phyloP scores from a whole-genome alignment of 2,888 invertebrate species.

The Apamea sordens region DNA sequence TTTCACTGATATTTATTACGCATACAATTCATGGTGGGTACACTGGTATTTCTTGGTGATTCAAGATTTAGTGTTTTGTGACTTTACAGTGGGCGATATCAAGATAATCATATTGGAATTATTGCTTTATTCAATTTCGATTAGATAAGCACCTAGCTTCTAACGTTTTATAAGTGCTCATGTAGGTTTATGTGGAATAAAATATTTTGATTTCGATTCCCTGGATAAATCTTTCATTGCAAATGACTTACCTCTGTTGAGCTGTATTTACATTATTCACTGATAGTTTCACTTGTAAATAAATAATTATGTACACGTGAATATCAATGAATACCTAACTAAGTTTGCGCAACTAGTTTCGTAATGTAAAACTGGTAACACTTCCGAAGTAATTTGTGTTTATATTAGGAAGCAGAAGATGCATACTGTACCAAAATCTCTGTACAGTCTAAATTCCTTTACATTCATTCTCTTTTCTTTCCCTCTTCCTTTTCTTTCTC shows the following conservation, averaged over 20 bases:
- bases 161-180: neutral
- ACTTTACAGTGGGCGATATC: slow-evolving; percentile 63
- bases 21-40: slow-evolving; percentile 79
- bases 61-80: slow-evolving; percentile 57
- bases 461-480: too few relatives aligned
- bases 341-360: too few relatives aligned
- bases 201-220: neutral
- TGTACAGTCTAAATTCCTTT: neutral
- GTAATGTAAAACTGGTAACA: neutral
- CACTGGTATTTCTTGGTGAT: slow-evolving; percentile 70
- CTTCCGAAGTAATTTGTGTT: neutral
- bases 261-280: too few relatives aligned
- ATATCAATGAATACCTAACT: too few relatives aligned
- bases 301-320: too few relatives aligned
- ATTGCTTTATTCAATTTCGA: neutral
- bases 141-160: too few relatives aligned
- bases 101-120: neutral
- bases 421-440: neutral
- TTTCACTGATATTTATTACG: slow-evolving; percentile 83
- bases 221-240: neutral
- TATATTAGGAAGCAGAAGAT: neutral
- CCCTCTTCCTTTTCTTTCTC: too few relatives aligned
- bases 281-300: too few relatives aligned
- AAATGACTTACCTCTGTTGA: neutral
- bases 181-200: neutral